Evolutionary conservation across 2,797 vertebrate species (phyloP).

Genomic region (Squalus acanthias): DNA sequence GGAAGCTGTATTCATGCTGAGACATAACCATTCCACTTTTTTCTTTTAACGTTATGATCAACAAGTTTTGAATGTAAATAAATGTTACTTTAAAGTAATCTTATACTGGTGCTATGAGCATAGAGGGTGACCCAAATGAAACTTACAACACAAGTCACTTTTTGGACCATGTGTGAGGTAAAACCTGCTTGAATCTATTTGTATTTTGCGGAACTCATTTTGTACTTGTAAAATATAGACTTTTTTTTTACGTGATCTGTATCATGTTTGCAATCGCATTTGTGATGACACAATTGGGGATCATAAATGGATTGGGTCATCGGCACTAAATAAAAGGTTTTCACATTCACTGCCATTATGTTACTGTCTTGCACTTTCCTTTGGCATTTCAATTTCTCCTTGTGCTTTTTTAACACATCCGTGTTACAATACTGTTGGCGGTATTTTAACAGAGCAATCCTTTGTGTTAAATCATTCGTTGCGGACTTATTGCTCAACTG

Average conservation of each 20-base stretch:
- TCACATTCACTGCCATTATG: neutral
- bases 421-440: neutral
- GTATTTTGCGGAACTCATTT: conserved; percentile 18
- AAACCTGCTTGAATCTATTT: neutral
- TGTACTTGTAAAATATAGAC: conserved; percentile 32
- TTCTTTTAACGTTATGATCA: conserved; percentile 9
- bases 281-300: neutral
- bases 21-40: conserved; percentile 27
- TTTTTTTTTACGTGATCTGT: neutral
- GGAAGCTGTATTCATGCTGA: neutral
- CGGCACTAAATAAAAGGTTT: conserved; percentile 12
- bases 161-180: conserved; percentile 20
- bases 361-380: neutral
- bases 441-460: neutral
- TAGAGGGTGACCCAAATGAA: neutral
- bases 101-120: conserved; percentile 31
- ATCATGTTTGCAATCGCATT: neutral
- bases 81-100: conserved; percentile 26
- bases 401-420: neutral
- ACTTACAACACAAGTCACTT: neutral
- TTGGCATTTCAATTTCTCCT: neutral
- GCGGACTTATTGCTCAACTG: too few species aligned
- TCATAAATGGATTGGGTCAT: conserved; percentile 21
- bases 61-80: conserved; percentile 35
- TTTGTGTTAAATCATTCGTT: neutral